Conservation (phyloP, 1,140 invertebrate genomes). For the Pseudomyrmex sp. region DNA sequence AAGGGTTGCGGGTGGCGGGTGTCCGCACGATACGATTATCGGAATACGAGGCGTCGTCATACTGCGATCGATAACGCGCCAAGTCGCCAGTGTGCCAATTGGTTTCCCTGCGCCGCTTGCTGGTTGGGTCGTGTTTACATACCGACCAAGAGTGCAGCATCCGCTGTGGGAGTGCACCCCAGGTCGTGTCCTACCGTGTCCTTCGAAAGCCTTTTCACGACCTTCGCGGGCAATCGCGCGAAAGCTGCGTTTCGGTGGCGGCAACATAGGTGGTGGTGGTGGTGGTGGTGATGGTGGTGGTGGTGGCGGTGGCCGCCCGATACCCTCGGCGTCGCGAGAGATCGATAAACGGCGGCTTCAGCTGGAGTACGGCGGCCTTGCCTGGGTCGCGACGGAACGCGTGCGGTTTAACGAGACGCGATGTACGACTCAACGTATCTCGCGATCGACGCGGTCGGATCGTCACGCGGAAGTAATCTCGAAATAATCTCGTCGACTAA, state of each 20-base stretch:
- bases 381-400: slow-evolving; percentile 41
- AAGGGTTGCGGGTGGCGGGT: slow-evolving; percentile 6
- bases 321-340: slow-evolving; percentile 35
- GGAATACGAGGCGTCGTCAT: slow-evolving; percentile 46
- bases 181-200: slow-evolving; percentile 1
- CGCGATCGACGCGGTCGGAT: background rate
- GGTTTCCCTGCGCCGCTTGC: slow-evolving; percentile 30
- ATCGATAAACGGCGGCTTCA: slow-evolving; percentile 55
- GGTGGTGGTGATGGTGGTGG: background rate
- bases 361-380: slow-evolving; percentile 44
- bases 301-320: slow-evolving; percentile 27
- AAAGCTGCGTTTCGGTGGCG: slow-evolving; percentile 30
- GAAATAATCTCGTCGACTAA: slow-evolving; percentile 41
- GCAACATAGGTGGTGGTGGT: background rate
- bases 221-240: slow-evolving; percentile 42
- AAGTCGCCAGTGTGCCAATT: slow-evolving; percentile 53
- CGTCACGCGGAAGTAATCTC: slow-evolving; percentile 48
- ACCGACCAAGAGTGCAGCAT: background rate
- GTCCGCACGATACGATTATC: slow-evolving; percentile 21
- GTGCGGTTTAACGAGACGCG: slow-evolving; percentile 15
- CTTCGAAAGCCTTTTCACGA: slow-evolving; percentile 53
- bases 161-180: slow-evolving; percentile 25
- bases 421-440: background rate
- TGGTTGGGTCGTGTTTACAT: slow-evolving; percentile 19
- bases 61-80: slow-evolving; percentile 49